These are phyloP conservation scores for Oophaga pumilio DNA, from an alignment of 2,113 vertebrate genomes.

Conservation along the genomic window DNA sequence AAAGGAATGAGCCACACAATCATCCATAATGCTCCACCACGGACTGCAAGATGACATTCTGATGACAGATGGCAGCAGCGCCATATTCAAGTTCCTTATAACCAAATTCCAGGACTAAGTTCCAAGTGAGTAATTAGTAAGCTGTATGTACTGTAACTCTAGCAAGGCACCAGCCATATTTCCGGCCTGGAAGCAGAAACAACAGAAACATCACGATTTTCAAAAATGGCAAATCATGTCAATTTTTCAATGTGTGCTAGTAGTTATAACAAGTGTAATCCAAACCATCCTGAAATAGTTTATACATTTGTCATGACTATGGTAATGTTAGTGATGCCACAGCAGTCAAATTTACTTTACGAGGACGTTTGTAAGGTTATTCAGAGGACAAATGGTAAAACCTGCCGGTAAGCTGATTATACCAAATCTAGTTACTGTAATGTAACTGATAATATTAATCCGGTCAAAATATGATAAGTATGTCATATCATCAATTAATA, in stretches of 20 bases:
- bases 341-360: neutral
- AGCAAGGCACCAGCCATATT: neutral
- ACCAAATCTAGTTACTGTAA: neutral
- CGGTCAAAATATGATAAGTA: neutral
- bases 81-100: neutral
- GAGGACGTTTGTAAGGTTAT: neutral
- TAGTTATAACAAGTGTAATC: neutral
- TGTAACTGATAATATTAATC: conserved; percentile 2
- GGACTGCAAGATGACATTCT: too few species aligned
- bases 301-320: neutral
- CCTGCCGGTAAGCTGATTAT: neutral
- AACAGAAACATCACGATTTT: neutral
- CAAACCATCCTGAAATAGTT: neutral
- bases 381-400: neutral
- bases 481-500: neutral
- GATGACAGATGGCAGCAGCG: neutral
- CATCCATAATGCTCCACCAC: too few species aligned
- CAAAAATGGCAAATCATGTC: neutral
- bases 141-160: neutral
- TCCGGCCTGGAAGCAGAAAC: neutral
- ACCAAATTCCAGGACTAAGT: neutral
- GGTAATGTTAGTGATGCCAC: neutral
- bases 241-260: neutral
- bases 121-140: too few species aligned
- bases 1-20: too few species aligned